A percentile compares a stretch with the other conserved stretches of the same genome.
Conservation (phyloP, 2,888 invertebrate genomes). For the Automeris io region DNA sequence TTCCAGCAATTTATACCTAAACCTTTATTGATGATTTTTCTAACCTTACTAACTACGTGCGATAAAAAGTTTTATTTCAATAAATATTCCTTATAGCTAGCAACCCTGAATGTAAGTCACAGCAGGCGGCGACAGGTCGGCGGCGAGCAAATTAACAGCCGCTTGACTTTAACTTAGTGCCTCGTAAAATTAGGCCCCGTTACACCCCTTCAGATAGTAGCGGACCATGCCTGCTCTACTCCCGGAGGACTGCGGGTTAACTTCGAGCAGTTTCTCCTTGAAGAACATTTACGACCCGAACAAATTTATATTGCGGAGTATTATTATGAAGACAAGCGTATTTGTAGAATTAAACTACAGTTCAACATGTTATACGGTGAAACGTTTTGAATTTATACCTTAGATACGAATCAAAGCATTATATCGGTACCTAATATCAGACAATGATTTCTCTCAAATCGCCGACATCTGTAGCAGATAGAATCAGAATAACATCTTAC, state of each 20-base stretch:
- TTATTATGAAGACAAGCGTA: slow-evolving; percentile 4
- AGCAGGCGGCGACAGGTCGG: slow-evolving; percentile 69
- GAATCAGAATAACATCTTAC: slow-evolving; percentile 46
- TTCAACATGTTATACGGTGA: background rate
- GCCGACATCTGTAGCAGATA: slow-evolving; percentile 32
- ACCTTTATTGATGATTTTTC: too few species aligned
- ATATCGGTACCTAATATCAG: slow-evolving; percentile 16
- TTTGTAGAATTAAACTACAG: slow-evolving; percentile 9
- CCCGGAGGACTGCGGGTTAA: slow-evolving; percentile 45
- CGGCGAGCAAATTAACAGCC: slow-evolving; percentile 71
- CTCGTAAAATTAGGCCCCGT: slow-evolving; percentile 73
- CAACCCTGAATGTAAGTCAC: slow-evolving; percentile 52
- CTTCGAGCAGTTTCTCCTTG: slow-evolving; percentile 43
- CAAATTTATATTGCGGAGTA: slow-evolving; percentile 11
- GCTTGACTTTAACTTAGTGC: slow-evolving; percentile 69
- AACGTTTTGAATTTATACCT: background rate
- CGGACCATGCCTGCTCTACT: slow-evolving; percentile 31
- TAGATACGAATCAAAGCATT: slow-evolving; percentile 17
- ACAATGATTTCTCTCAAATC: slow-evolving; percentile 41
- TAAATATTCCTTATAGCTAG: background rate
- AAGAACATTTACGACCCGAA: slow-evolving; percentile 35
- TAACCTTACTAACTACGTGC: too few species aligned
- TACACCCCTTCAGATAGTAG: slow-evolving; percentile 54
- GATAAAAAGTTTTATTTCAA: background rate
- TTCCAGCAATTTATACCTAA: too few species aligned